Evolutionary conservation across 2,888 invertebrate species (phyloP).

Genomic region (Ditula angustiorana): DNA sequence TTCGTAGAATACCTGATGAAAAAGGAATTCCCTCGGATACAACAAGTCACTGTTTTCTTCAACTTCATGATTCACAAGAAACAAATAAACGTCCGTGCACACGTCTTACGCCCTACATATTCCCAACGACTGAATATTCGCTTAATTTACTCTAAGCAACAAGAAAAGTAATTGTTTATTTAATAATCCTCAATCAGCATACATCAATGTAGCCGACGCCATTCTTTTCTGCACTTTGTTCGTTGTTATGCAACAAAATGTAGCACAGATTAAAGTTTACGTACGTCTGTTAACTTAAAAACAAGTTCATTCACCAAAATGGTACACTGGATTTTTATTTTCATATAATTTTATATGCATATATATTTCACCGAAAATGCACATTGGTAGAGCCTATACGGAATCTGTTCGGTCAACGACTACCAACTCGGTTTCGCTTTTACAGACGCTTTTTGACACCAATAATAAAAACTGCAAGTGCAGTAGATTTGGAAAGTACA

Average conservation of each 20-base stretch:
- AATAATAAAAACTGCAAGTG: slow-evolving; percentile 36
- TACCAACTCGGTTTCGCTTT: slow-evolving; percentile 44
- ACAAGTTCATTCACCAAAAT: slow-evolving; percentile 4
- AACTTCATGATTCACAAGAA: slow-evolving; percentile 71
- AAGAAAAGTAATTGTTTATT: slow-evolving; percentile 63
- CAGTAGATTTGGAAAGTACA: slow-evolving; percentile 24
- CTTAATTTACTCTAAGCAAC: slow-evolving; percentile 58
- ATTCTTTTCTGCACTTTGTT: slow-evolving; percentile 61
- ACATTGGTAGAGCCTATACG: not conserved
- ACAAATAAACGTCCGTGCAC: slow-evolving; percentile 46
- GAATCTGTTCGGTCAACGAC: slow-evolving; percentile 49
- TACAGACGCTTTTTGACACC: slow-evolving; percentile 48
- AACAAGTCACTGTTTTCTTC: slow-evolving; percentile 76
- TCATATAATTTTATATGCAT: not conserved
- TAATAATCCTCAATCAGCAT: slow-evolving; percentile 70
- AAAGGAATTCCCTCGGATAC: slow-evolving; percentile 71
- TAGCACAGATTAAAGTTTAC: slow-evolving; percentile 51
- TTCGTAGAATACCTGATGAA: slow-evolving; percentile 65
- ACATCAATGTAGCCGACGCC: slow-evolving; percentile 75
- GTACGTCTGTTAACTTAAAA: slow-evolving; percentile 19
- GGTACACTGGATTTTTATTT: not conserved
- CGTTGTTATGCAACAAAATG: slow-evolving; percentile 68
- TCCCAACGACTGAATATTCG: slow-evolving; percentile 62
- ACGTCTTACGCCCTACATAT: slow-evolving; percentile 58
- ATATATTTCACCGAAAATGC: not conserved